Percentiles rank a stretch among this genome's conserved stretches.
These are phyloP conservation scores for Leptoteleia sp. DNA, from an alignment of 1,140 invertebrate species.

Conservation along the genomic window DNA sequence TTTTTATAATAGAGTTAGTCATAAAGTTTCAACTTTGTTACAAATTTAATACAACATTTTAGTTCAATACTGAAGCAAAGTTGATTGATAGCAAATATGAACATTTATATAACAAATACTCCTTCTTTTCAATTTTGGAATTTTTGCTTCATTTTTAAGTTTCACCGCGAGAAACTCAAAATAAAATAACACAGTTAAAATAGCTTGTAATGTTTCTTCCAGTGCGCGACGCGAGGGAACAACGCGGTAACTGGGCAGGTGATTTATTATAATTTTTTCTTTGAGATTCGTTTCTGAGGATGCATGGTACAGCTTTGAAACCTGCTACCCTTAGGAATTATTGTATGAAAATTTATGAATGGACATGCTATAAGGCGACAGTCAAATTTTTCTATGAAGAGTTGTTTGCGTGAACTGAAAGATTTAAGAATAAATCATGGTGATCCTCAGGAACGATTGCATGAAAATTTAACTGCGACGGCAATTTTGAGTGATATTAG, in stretches of 20 bases:
- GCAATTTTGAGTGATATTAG: neutral
- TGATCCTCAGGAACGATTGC: neutral
- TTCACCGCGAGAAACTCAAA: no score
- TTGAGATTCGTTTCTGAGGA: constrained; percentile 12
- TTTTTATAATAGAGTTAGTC: no score
- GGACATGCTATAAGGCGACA: neutral
- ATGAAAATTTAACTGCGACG: neutral
- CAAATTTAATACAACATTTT: no score
- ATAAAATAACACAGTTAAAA: no score
- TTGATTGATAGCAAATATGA: no score
- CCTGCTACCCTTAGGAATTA: constrained; percentile 21
- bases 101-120: no score
- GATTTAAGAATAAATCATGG: neutral
- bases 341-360: constrained; percentile 25
- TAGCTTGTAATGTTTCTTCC: neutral
- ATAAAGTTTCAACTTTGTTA: no score
- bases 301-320: constrained; percentile 4
- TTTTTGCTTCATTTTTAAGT: no score
- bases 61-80: no score
- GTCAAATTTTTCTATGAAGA: constrained; percentile 13
- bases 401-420: constrained; percentile 4
- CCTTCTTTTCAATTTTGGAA: no score
- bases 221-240: neutral
- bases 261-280: constrained; percentile 31
- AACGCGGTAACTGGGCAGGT: neutral